Base-by-base conservation (phyloP, 2,888 invertebrate species). In the Himalopsyche japonica region DNA sequence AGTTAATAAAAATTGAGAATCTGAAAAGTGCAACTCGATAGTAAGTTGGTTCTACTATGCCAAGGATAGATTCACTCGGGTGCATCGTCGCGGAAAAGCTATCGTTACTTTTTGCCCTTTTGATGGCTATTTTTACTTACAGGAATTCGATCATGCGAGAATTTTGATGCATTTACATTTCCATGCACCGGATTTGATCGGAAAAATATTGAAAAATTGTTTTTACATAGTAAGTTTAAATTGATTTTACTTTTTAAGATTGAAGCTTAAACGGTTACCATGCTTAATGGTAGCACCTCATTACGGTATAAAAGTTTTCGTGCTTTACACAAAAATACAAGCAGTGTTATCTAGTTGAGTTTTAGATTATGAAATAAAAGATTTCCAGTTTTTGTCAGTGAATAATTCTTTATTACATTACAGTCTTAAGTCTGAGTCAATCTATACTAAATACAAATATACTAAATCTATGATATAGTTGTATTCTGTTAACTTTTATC, bases 81-180 rank as follows among this genome's bases (percentile, higher is more conserved):
- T 77, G 82, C 84, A 78, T 7, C n/a, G 30, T 49, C 8, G 78
- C 34, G 84, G 82, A 82, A 84, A 83, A 86, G 83, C 83, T 82
- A 86, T 86, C 84, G 84, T 81, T 82, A 77, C 76, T 64, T 18
- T 82, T 49, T 48, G 76, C 83, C 70, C 80, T 79, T 82, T 84
- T 80, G 85, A 85, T 82, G 82, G 80, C 83, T 64, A 80, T 84
- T 84, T 84, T 82, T 57, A 76, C 79, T 79, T 79, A 81, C 82
- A 80, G 80, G 24, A 79, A 82, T 78, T 30, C 82, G 57, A 57
- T 82, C 77, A 48, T 78, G 86, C 78, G 86, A 81, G 82, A 86
- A 76, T 84, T 84, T 79, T 48, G 82, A 80, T 82, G 82, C 84
- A 82, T 70, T 84, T 82, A 82, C 84, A 82, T n/a, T 82, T 84